phyloP scores from a whole-genome alignment of 2,888 invertebrate genomes.

The Callimorpha dominula region DNA sequence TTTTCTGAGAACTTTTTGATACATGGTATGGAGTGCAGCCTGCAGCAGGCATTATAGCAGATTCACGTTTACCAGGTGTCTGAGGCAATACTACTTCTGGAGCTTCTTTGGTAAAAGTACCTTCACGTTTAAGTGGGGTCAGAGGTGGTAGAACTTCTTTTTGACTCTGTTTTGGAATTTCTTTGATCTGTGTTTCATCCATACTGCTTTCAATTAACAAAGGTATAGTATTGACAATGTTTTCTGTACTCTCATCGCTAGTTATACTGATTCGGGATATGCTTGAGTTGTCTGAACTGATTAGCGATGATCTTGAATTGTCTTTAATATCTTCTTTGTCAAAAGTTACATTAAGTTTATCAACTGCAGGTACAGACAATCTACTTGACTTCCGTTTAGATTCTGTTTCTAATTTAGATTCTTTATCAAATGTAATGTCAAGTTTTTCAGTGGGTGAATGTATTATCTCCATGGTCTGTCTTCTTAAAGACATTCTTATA shows the following conservation, averaged over 20 bases:
- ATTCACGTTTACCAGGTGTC: slow-evolving; percentile 64
- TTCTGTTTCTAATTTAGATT: slow-evolving; percentile 1
- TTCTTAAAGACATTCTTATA: slow-evolving; percentile 28
- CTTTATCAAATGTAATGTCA: slow-evolving; percentile 58
- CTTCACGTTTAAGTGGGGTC: slow-evolving; percentile 73
- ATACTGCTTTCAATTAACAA: slow-evolving; percentile 76
- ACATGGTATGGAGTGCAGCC: slow-evolving; percentile 75
- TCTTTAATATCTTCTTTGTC: slow-evolving; percentile 50
- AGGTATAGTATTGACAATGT: slow-evolving; percentile 72
- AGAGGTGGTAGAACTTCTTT: slow-evolving; percentile 18
- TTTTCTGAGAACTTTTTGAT: slow-evolving; percentile 60
- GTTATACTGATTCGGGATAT: slow-evolving; percentile 71
- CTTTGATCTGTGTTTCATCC: slow-evolving; percentile 61
- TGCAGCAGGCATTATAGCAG: slow-evolving; percentile 61
- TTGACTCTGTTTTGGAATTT: slow-evolving; percentile 1
- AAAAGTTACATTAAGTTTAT: slow-evolving; percentile 61
- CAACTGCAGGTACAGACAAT: slow-evolving; percentile 18
- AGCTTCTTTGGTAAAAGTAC: slow-evolving; percentile 77
- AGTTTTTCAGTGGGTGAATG: slow-evolving; percentile 21
- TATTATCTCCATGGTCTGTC: slow-evolving; percentile 28
- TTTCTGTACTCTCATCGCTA: slow-evolving; percentile 74
- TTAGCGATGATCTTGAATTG: slow-evolving; percentile 63
- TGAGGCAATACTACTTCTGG: slow-evolving; percentile 48
- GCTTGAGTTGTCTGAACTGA: slow-evolving; percentile 66
- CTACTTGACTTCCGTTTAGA: slow-evolving; percentile 12